Base-by-base conservation (phyloP, 1,140 invertebrate species). In the Diabrotica virgifera region DNA sequence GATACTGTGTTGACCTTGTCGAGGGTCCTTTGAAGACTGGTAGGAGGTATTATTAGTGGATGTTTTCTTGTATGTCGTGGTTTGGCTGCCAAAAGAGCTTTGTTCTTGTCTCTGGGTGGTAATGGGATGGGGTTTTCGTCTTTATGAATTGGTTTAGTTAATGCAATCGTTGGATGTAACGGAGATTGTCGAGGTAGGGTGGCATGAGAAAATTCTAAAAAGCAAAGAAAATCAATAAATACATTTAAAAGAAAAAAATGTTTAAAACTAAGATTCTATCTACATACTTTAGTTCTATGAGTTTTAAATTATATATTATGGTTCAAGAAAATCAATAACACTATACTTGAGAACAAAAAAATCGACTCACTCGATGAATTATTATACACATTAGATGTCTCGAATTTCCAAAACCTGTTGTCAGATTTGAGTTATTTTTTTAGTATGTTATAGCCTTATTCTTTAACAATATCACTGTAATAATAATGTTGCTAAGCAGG, bases 61-160 rank as follows among this genome's bases (percentile, higher is more conserved):
- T 95, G 90, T 77, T 94, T 95, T 52, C 93, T 81, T 60, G 93
- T 89, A 78, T 94, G 93, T 37, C 92, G 80, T 3, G 91, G 89
- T 70, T 90, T 85, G 52, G 81, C 83, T 2, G 85, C 83, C 62
- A 85, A 84, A 10, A 86, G 76, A 6, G 85, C 84, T 72, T 89
- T 90, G 36, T 87, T 88, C 55, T 90, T 83, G 73, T 95, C 91
- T 69, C 92, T 82, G 0, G 93, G 93, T 0, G 94, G 94, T 65
- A 96, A 76, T 0, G 93, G 93, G 66, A 94, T 86, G 2, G 88
- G 87, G 81, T 92, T 92, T 14, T 84, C 81, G 13, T 85, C 84
- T 59, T 82, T 79, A 12, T 36, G n/a, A 35, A 11, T 40, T 40
- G 51, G 8, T 62, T 12, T 35, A 12, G 51, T 5, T 62, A 10